Evolutionary conservation across 1,140 invertebrate species (phyloP).

Genomic region (Drosophila oshimai): DNA sequence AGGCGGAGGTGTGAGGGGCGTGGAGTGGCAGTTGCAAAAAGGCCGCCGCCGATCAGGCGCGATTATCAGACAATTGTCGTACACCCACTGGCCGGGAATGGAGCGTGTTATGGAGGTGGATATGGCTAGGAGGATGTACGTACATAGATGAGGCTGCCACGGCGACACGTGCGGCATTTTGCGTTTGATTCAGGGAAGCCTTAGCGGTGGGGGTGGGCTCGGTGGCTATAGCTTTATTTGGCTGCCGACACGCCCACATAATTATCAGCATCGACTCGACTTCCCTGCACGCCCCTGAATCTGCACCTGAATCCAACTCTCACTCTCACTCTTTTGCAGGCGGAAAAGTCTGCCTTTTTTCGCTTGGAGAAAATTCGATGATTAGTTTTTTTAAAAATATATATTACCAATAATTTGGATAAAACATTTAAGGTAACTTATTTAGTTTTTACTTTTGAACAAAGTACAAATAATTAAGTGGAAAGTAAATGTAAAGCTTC

Average conservation of each 20-base stretch:
- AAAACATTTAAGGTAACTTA: too few species aligned
- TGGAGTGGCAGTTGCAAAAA: conserved; percentile 47
- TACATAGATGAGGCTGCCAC: conserved; percentile 1
- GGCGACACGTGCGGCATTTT: conserved; percentile 68
- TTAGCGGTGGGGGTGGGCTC: not conserved
- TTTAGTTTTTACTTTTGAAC: too few species aligned
- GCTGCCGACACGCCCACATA: conserved; percentile 65
- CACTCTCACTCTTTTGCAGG: not conserved
- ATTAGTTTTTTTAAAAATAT: too few species aligned
- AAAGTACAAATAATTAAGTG: too few species aligned
- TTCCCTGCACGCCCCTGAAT: conserved; percentile 26
- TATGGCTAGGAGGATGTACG: not conserved
- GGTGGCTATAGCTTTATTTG: conserved; percentile 23
- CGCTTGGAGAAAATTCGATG: too few species aligned
- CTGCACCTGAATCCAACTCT: not conserved
- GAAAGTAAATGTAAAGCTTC: too few species aligned
- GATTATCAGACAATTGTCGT: conserved; percentile 69
- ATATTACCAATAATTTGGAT: too few species aligned
- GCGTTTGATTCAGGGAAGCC: conserved; percentile 48
- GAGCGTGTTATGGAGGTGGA: conserved; percentile 7
- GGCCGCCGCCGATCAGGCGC: conserved; percentile 68
- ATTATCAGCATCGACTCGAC: conserved; percentile 63
- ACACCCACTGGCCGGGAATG: conserved; percentile 26
- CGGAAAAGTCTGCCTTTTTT: too few species aligned
- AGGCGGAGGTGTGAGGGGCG: not conserved